Evolutionary conservation across 2,888 invertebrate genomes (phyloP).

Genomic region (Linyphia triangularis): DNA sequence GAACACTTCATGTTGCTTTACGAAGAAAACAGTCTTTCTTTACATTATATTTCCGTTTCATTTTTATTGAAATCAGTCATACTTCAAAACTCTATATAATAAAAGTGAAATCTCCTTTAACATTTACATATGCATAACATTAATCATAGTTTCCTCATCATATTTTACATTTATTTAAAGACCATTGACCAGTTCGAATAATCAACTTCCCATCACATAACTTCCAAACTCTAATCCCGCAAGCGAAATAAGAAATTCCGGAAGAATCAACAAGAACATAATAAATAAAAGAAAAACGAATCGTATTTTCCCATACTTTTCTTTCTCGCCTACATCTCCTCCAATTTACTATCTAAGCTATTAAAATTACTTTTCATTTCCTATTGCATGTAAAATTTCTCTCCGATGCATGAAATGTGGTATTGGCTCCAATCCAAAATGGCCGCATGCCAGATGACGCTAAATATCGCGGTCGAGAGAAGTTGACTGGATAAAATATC

Average conservation of each 20-base stretch:
- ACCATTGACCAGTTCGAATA: not conserved
- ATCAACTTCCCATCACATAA: not conserved
- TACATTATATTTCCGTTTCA: too few species aligned
- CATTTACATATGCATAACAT: not conserved
- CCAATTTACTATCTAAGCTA: slow-evolving; percentile 50
- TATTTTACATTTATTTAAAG: not conserved
- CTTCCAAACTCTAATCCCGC: not conserved
- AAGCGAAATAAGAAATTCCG: not conserved
- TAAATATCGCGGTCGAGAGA: slow-evolving; percentile 36
- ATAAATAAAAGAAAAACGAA: not conserved
- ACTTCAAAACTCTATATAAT: not conserved
- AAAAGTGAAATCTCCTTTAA: not conserved
- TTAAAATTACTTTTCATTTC: slow-evolving; percentile 62
- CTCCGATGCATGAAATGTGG: slow-evolving; percentile 36
- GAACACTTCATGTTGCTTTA: too few species aligned
- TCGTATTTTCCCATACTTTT: not conserved
- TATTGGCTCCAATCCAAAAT: slow-evolving; percentile 49
- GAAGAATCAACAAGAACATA: not conserved
- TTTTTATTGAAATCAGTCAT: not conserved
- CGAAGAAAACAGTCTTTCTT: too few species aligned
- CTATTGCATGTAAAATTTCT: slow-evolving; percentile 32
- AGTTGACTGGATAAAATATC: slow-evolving; percentile 66
- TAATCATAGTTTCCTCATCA: not conserved
- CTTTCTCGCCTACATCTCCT: not conserved
- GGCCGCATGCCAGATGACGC: slow-evolving; percentile 43